Percentiles rank a stretch among this genome's conserved stretches.
phyloP scores from a whole-genome alignment of 1,140 invertebrate genomes.

The Harlomillsia oculata region DNA sequence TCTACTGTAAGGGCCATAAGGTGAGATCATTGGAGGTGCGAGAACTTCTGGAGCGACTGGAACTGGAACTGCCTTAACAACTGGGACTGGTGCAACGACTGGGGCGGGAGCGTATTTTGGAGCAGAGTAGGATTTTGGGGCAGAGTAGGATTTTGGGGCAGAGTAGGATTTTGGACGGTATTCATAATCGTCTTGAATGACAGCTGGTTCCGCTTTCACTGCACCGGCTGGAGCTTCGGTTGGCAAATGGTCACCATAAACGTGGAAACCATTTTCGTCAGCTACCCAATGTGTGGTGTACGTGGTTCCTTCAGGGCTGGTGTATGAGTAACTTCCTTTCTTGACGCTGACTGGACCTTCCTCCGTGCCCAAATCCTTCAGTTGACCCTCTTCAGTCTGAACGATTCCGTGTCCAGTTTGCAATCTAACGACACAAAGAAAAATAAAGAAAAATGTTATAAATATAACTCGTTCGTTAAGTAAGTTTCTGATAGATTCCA shows the following conservation, averaged over 20 bases:
- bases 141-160: not conserved
- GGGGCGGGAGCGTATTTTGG: too few relatives aligned
- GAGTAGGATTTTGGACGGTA: slow-evolving; percentile 50
- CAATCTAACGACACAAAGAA: slow-evolving; percentile 45
- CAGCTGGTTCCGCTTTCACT: too few relatives aligned
- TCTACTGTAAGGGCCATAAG: too few relatives aligned
- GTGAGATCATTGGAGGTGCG: too few relatives aligned
- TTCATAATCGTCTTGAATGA: too few relatives aligned
- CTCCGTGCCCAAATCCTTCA: not conserved
- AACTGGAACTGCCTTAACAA: slow-evolving; percentile 50
- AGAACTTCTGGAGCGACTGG: not conserved
- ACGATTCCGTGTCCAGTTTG: slow-evolving; percentile 76
- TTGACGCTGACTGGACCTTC: slow-evolving; percentile 55
- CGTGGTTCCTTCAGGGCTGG: slow-evolving; percentile 1
- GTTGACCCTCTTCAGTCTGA: slow-evolving; percentile 46
- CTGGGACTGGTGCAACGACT: too few relatives aligned
- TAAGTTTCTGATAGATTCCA: not conserved
- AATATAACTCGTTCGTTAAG: too few relatives aligned
- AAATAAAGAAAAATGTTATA: too few relatives aligned
- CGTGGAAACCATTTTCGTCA: slow-evolving; percentile 69
- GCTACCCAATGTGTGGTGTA: slow-evolving; percentile 4
- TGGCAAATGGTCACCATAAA: slow-evolving; percentile 69
- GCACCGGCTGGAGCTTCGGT: slow-evolving; percentile 71
- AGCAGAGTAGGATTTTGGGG: too few relatives aligned
- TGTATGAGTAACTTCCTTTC: slow-evolving; percentile 64